Base-by-base conservation (phyloP, 2,113 vertebrate species). In the Spea multiplicata region DNA sequence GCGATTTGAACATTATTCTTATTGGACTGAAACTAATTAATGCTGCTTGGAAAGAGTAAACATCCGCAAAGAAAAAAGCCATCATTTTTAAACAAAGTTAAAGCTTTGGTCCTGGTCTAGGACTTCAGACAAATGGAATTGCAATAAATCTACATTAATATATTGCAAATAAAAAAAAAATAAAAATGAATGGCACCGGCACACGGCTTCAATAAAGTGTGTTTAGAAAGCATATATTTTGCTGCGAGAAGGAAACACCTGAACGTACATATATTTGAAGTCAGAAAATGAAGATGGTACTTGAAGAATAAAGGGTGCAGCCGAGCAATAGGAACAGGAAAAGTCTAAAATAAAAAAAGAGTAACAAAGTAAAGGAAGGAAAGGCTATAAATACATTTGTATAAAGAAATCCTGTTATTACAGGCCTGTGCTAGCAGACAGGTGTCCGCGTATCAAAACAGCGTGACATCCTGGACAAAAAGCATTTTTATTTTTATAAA, bases 331-430 rank as follows among this genome's bases (percentile, higher is more conserved):
- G 6, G 55, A 59, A 59, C 55, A 59, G 55, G 49, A 53, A 66
- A n/a, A 53, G n/a, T 12, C 71, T 57, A 59, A 69, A 46, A 76
- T 70, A 61, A 47, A 66, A n/a, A 30, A 74, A 67, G n/a, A 75
- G 30, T 44, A n/a, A 76, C 62, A 76, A 76, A 69, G 44, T n/a
- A 69, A 69, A 76, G 75, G 75, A 76, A 76, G 75, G 66, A 76
- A 76, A 76, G 61, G 16, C 66, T 59, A 69, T 61, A 48, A 76
- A 69, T 76, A 69, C 52, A 8, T 46, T 46, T 8, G 65, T 57
- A 67, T 53, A 17, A 10, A 17, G n/a, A 69, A 76, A 76, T 76
- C 66, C 66, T 69, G 66, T 76, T 69, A 46, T 68, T 57, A 59
- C 16, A 69, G 75, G 16, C 53, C 3, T 30, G 65, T 5, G 8